These are phyloP conservation scores for Esox masquinongy DNA, from an alignment of 2,797 vertebrate genomes.

Conservation along the genomic window DNA sequence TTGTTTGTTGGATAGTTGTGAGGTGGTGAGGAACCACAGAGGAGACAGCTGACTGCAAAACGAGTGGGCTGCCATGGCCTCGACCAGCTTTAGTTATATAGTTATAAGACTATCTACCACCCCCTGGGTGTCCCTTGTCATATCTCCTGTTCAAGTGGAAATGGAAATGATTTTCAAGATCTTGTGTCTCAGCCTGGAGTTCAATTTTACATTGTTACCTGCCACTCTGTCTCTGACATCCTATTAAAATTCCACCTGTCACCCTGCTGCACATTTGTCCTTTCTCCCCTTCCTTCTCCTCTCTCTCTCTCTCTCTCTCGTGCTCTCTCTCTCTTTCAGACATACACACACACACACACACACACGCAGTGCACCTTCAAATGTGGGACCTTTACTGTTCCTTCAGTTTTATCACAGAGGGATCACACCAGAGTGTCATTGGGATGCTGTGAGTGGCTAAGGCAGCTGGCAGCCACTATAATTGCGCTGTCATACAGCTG, in stretches of 20 bases:
- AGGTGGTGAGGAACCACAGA: neutral
- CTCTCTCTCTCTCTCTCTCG: neutral
- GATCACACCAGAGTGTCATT: slow-evolving; percentile 14
- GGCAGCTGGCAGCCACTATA: slow-evolving; percentile 19
- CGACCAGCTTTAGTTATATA: too few relatives aligned
- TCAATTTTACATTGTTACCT: neutral
- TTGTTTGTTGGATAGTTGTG: neutral
- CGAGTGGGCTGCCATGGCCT: too few relatives aligned
- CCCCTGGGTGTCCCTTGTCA: neutral
- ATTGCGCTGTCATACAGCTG: slow-evolving; percentile 26
- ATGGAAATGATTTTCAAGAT: too few relatives aligned
- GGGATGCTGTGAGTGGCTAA: slow-evolving; percentile 13
- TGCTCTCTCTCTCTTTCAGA: neutral
- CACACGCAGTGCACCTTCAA: neutral
- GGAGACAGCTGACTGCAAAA: neutral
- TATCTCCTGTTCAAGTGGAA: too few relatives aligned
- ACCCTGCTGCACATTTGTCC: neutral
- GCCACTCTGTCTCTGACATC: neutral
- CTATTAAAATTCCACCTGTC: neutral
- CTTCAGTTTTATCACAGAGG: slow-evolving; percentile 15
- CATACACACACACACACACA: neutral
- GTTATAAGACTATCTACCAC: too few relatives aligned
- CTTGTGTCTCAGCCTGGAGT: too few relatives aligned
- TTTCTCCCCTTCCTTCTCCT: neutral
- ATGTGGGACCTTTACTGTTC: neutral